These are phyloP conservation scores for Cydia amplana DNA, from an alignment of 1,140 invertebrate genomes.

Conservation along the genomic window DNA sequence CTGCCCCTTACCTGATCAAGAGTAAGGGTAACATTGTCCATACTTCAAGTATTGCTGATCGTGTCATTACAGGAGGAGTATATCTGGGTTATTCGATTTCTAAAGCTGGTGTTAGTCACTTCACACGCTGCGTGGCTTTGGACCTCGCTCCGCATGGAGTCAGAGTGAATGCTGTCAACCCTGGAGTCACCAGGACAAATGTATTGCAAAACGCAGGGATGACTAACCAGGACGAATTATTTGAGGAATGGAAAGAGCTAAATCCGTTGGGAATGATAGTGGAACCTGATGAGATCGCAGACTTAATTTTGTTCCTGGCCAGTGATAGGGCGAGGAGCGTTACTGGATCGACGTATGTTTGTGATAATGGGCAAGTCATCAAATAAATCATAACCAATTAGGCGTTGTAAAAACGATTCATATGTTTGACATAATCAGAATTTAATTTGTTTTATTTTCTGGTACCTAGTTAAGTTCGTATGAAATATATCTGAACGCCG, in stretches of 20 bases:
- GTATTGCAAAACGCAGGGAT: neutral
- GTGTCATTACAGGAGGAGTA: too few species aligned
- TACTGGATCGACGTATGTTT: constrained; percentile 33
- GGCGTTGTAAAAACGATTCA: too few species aligned
- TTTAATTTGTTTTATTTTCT: too few species aligned
- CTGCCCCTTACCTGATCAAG: constrained; percentile 84
- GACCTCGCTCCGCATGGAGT: constrained; percentile 23
- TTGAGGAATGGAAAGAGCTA: neutral
- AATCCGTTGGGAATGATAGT: constrained; percentile 31
- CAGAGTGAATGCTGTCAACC: neutral
- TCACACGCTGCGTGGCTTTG: neutral
- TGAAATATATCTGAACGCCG: too few species aligned
- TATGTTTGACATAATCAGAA: too few species aligned
- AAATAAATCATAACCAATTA: too few species aligned
- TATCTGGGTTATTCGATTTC: neutral
- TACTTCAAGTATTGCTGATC: constrained; percentile 84
- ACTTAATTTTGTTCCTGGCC: constrained; percentile 36
- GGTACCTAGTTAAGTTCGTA: too few species aligned
- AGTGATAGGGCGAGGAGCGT: constrained; percentile 37
- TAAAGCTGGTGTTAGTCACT: constrained; percentile 33
- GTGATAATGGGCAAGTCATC: constrained; percentile 37
- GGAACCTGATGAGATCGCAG: constrained; percentile 35
- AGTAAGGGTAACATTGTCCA: constrained; percentile 87
- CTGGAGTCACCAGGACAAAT: neutral
- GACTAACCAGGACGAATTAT: neutral